Percentiles rank a stretch among this genome's conserved stretches.
Evolutionary conservation across 2,797 vertebrate species (phyloP).

Genomic region (Clarias pachynema): DNA sequence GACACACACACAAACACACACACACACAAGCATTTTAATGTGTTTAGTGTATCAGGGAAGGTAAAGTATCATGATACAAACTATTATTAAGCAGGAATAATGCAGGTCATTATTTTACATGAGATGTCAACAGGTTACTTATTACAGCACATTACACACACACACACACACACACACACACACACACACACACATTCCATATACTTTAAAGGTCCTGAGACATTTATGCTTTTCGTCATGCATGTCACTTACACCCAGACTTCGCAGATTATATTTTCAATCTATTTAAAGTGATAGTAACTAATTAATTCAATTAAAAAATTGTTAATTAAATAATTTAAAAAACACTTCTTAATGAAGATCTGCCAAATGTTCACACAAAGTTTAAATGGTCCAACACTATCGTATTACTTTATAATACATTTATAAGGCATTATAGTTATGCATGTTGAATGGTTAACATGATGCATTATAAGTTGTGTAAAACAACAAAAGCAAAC

Average conservation of each 20-base stretch:
- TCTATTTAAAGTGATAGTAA: not conserved
- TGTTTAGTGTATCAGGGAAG: not conserved
- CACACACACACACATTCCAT: not conserved
- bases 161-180: not conserved
- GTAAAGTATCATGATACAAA: not conserved
- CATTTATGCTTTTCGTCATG: not conserved
- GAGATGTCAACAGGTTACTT: not conserved
- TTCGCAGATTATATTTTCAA: not conserved
- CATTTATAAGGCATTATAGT: not conserved
- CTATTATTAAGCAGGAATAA: not conserved
- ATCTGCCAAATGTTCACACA: not conserved
- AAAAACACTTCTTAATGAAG: not conserved
- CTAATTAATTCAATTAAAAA: not conserved
- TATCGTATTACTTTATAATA: not conserved
- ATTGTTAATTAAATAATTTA: not conserved
- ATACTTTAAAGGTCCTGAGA: not conserved
- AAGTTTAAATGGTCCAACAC: not conserved
- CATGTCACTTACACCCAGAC: not conserved
- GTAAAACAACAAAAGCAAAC: too few relatives aligned
- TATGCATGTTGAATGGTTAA: too few relatives aligned
- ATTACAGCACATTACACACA: not conserved
- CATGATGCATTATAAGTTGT: too few relatives aligned
- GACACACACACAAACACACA: conserved; percentile 41
- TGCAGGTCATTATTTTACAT: conserved; percentile 1
- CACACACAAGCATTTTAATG: conserved; percentile 30